Conservation (phyloP, 2,888 invertebrate genomes). For the Julus scandinavius region DNA sequence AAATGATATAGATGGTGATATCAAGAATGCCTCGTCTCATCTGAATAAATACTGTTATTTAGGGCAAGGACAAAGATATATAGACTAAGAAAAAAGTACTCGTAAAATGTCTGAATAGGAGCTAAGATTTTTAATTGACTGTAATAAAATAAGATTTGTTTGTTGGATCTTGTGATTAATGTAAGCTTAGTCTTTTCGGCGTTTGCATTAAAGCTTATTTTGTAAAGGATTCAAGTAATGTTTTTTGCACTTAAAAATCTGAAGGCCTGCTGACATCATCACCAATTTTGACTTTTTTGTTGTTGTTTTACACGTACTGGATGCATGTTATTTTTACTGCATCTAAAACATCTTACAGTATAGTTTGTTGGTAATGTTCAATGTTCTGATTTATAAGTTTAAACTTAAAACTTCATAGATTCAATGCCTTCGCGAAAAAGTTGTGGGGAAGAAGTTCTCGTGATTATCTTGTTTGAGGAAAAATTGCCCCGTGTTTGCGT, state of each 20-base stretch:
- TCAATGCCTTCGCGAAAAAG: neutral
- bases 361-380: too few species aligned
- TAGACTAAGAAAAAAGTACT: neutral
- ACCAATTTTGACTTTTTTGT: neutral
- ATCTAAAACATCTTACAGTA: too few species aligned
- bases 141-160: conserved; percentile 31
- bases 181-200: neutral
- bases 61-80: conserved; percentile 24
- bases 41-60: neutral
- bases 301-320: too few species aligned
- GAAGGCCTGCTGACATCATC: neutral
- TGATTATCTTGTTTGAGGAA: neutral
- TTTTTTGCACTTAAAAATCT: neutral
- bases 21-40: neutral
- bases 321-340: too few species aligned
- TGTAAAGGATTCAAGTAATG: neutral
- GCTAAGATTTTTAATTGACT: neutral
- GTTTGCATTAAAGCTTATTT: conserved; percentile 10
- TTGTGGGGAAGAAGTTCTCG: neutral
- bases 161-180: neutral
- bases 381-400: too few species aligned
- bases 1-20: too few species aligned
- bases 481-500: neutral
- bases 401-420: too few species aligned
- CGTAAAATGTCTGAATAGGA: neutral